A percentile compares a stretch with the other conserved stretches of the same genome.
Evolutionary conservation across 2,797 vertebrate species (phyloP).

Genomic region (Sebastes itinus): DNA sequence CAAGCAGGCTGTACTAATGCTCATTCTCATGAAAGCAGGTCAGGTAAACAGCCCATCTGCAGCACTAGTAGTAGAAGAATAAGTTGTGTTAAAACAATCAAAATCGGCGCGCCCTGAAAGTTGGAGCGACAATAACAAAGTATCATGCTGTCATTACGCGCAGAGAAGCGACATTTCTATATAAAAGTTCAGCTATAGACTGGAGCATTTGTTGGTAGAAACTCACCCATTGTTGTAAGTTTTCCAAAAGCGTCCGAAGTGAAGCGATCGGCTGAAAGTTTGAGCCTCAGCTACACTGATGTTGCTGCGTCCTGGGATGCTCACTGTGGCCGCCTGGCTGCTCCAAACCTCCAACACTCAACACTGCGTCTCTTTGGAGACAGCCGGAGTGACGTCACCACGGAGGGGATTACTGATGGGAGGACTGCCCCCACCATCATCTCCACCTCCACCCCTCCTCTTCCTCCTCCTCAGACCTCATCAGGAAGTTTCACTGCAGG

Average conservation of each 20-base stretch:
- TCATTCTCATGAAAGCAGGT: conserved; percentile 54
- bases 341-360: conserved; percentile 45
- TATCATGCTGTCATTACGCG: not conserved
- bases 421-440: conserved; percentile 24
- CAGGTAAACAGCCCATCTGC: conserved; percentile 43
- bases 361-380: conserved; percentile 66
- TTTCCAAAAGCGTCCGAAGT: conserved; percentile 59
- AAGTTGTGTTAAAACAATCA: not conserved
- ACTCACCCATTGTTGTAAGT: conserved; percentile 76
- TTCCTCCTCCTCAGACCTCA: not conserved
- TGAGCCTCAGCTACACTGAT: conserved; percentile 58
- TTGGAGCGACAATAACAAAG: conserved; percentile 20
- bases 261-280: conserved; percentile 54
- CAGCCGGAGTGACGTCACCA: conserved; percentile 77
- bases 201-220: not conserved
- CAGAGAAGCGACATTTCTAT: not conserved
- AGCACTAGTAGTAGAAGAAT: not conserved
- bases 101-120: conserved; percentile 21
- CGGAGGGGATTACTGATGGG: conserved; percentile 65
- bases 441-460: not conserved
- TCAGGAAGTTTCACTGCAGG: conserved; percentile 16
- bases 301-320: conserved; percentile 73
- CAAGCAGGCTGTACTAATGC: conserved; percentile 57
- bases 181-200: too few relatives aligned
- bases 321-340: conserved; percentile 64